Conservation (phyloP, 2,797 vertebrate species). For the Danio kyathit region DNA sequence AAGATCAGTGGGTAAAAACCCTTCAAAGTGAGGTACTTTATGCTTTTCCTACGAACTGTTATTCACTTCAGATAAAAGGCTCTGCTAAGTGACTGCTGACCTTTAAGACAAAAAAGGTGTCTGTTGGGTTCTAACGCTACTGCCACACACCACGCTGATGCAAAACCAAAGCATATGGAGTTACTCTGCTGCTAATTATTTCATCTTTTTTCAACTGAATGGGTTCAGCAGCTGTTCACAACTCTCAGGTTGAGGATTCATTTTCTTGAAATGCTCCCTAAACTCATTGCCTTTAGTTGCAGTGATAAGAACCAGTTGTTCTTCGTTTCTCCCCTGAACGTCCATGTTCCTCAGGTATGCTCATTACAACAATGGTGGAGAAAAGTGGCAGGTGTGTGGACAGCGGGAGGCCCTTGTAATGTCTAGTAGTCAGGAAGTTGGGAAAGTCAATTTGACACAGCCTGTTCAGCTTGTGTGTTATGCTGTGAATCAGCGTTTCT, state of each 20-base stretch:
- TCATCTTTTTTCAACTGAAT: conserved; percentile 25
- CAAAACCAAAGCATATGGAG: conserved; percentile 27
- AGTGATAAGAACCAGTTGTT: neutral
- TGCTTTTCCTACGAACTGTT: neutral
- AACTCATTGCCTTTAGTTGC: conserved; percentile 25
- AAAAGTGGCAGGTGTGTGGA: conserved; percentile 33
- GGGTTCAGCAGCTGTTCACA: conserved; percentile 38
- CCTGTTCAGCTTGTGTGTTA: conserved; percentile 13
- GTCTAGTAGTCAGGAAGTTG: conserved; percentile 24
- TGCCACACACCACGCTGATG: neutral
- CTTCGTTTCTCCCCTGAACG: conserved; percentile 4
- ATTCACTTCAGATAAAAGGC: conserved; percentile 2
- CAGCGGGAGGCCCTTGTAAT: conserved; percentile 9
- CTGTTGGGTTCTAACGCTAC: neutral
- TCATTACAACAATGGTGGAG: conserved; percentile 3
- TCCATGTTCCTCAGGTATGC: neutral
- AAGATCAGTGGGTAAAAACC: neutral
- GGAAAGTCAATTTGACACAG: conserved; percentile 13
- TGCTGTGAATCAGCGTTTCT: neutral
- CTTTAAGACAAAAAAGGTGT: neutral
- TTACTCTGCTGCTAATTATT: conserved; percentile 32
- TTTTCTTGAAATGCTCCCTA: conserved; percentile 41
- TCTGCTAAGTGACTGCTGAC: conserved; percentile 14
- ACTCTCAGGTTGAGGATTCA: conserved; percentile 34
- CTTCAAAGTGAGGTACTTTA: neutral